Evolutionary conservation across 2,113 vertebrate genomes (phyloP).

Genomic region (Cathartes aura): DNA sequence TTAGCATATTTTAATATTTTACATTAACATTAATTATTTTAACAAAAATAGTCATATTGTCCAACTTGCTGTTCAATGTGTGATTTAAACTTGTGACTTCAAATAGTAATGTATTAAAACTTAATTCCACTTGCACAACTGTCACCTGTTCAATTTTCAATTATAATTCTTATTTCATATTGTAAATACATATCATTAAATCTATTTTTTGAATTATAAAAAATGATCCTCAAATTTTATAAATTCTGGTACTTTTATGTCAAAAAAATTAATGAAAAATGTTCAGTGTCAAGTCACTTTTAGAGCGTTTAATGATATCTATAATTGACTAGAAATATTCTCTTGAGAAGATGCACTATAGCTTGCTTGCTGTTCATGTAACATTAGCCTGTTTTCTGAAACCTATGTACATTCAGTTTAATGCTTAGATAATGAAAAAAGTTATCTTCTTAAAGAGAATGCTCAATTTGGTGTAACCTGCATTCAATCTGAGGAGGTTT

Average conservation of each 20-base stretch:
- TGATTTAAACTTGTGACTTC: conserved; percentile 32
- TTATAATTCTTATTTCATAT: background rate
- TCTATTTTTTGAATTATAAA: background rate
- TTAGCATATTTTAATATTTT: conserved; percentile 67
- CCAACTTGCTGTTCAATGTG: conserved; percentile 2
- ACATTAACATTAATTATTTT: conserved; percentile 57
- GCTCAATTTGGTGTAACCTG: background rate
- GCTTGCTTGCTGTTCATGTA: background rate
- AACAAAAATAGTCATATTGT: conserved; percentile 12
- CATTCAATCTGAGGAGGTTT: fast-evolving
- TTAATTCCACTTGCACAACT: background rate
- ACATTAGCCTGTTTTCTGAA: background rate
- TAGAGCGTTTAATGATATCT: background rate
- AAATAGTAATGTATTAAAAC: conserved; percentile 3
- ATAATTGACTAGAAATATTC: background rate
- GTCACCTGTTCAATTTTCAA: background rate
- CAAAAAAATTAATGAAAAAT: background rate
- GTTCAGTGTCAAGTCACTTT: background rate
- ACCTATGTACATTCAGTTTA: background rate
- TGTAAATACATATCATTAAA: background rate
- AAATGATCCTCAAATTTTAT: background rate
- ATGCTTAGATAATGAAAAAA: background rate
- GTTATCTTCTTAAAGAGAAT: background rate
- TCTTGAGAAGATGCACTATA: background rate
- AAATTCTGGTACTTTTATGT: background rate